phyloP scores from a whole-genome alignment of 1,140 invertebrate genomes.

The Penaeus indicus region DNA sequence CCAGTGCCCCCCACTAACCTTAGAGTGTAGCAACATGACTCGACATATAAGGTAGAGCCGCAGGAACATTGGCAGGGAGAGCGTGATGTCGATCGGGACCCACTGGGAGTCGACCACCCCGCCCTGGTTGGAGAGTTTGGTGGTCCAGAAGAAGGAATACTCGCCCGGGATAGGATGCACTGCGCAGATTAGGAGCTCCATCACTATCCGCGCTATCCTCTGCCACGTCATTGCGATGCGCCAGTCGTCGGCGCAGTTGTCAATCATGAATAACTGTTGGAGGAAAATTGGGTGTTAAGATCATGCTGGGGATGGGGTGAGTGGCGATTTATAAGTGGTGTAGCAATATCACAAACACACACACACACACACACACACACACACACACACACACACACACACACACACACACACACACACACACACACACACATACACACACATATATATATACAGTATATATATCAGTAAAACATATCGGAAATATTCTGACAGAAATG shows the following conservation, averaged over 20 bases:
- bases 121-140: slow-evolving; percentile 92
- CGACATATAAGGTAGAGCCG: slow-evolving; percentile 98
- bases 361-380: no score
- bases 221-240: slow-evolving; percentile 99
- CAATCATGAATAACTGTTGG: slow-evolving; percentile 96
- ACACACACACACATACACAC: not conserved
- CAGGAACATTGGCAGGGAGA: slow-evolving; percentile 99
- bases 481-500: no score
- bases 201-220: slow-evolving; percentile 90
- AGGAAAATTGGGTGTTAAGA: slow-evolving; percentile 35
- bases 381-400: no score
- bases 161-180: slow-evolving; percentile 97
- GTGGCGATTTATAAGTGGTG: no score
- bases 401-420: not conserved
- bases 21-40: slow-evolving; percentile 98
- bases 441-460: not conserved
- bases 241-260: slow-evolving; percentile 99
- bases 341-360: no score
- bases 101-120: slow-evolving; percentile 83
- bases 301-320: not conserved
- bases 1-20: slow-evolving; percentile 70
- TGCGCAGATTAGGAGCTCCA: slow-evolving; percentile 95
- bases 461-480: not conserved
- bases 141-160: slow-evolving; percentile 95
- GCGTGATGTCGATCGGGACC: slow-evolving; percentile 94